Base-by-base conservation (phyloP, 2,113 vertebrate genomes). In the Origma solitaria region DNA sequence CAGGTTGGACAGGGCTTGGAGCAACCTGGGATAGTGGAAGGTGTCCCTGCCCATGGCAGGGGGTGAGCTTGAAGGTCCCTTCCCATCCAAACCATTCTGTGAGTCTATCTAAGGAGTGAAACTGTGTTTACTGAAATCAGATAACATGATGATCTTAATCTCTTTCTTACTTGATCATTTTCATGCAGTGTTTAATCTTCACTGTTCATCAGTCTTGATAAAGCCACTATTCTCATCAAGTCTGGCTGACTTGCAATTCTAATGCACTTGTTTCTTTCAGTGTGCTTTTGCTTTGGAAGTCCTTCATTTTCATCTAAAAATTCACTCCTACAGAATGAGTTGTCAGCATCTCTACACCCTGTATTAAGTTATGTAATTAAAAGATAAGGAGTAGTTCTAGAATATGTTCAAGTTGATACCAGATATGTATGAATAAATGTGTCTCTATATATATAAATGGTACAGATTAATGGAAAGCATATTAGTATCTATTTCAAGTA, bases 11-110 rank as follows among this genome's bases (percentile, higher is more conserved):
- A 0, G 16, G 15, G 33, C 5, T n/a, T 5, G 45, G 11, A 65
- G 27, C 42, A 30, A 0, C 3, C 11, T 9, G 11, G 45, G 9
- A 4, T 0, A 13, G 14, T 35, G 61, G 30, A 1, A 69, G 4
- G 0, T 35, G 47, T 31, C 54, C 21, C 24, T 61, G 47, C 4
- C 7, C 54, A 40, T 9, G 60, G 51, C 68, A 45, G 16, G 18
- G 13, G 2, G 0, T 30, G 31, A 6, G 1, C 1, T 68, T 68
- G 15, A 31, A 38, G 4, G 17, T 47, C 6, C 6, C 3, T 47
- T 40, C 38, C 22, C 27, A 21, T 11, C 10, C 42, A 89, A 95
- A 44, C 13, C 3, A 23, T 15, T 10, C 6, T 38, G 18, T 15
- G 79, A 35, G 18, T 65, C 25, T 0, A 0, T 68, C 7, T 38